Conservation (phyloP, 2,113 vertebrate species). For the Patagioenas fasciata region DNA sequence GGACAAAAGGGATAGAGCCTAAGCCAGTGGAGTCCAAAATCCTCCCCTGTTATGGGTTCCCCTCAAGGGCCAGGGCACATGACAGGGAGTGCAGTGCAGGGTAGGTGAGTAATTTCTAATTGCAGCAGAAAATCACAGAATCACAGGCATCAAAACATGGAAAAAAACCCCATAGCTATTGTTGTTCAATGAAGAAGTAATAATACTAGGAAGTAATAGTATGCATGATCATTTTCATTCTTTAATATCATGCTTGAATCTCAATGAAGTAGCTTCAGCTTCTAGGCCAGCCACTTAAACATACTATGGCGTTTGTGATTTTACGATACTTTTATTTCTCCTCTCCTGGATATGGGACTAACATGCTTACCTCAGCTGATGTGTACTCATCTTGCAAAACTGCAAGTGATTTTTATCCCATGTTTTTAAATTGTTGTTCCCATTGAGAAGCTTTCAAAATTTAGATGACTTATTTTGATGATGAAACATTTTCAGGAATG, state of each 20-base stretch:
- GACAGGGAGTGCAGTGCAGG: no score
- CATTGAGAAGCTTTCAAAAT: neutral
- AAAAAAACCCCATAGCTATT: neutral
- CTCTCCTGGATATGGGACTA: neutral
- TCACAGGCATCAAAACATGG: neutral
- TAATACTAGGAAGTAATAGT: neutral
- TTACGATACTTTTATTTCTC: neutral
- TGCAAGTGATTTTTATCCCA: neutral
- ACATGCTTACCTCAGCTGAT: neutral
- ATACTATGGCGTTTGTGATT: accelerated
- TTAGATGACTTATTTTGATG: neutral
- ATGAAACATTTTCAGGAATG: neutral
- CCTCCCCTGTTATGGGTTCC: neutral
- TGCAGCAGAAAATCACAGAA: neutral
- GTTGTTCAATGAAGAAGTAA: neutral
- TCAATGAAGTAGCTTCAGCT: neutral
- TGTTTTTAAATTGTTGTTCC: neutral
- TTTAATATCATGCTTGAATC: neutral
- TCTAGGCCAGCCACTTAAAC: neutral
- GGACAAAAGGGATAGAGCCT: no score
- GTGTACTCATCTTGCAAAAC: neutral
- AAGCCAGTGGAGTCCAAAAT: accelerated
- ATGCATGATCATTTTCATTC: neutral
- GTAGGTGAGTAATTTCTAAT: neutral
- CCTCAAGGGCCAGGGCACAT: no score